Evolutionary conservation across 2,888 invertebrate genomes (phyloP).

Genomic region (Galerucella pusilla): DNA sequence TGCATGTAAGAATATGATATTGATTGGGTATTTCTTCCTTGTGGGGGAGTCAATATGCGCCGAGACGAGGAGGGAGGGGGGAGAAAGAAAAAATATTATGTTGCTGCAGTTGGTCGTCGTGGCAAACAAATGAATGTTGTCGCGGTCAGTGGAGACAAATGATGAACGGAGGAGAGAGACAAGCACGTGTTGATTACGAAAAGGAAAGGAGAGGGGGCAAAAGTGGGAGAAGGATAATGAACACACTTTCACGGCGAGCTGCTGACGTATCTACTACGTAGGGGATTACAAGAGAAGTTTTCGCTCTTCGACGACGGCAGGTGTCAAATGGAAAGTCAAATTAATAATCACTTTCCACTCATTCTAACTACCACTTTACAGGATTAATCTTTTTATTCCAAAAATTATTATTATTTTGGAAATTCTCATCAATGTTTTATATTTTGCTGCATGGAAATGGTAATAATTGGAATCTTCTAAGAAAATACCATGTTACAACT

Average conservation of each 20-base stretch:
- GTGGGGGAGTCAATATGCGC: constrained; percentile 51
- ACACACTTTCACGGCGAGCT: constrained; percentile 36
- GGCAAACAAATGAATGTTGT: constrained; percentile 51
- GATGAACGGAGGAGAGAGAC: constrained; percentile 40
- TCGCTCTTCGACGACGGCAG: constrained; percentile 14
- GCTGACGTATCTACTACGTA: constrained; percentile 22
- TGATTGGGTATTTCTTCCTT: constrained; percentile 65
- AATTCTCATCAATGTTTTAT: not conserved
- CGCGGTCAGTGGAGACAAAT: constrained; percentile 49
- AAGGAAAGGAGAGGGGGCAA: constrained; percentile 23
- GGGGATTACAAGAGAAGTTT: constrained; percentile 21
- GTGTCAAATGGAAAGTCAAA: constrained; percentile 24
- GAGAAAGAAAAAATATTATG: constrained; percentile 44
- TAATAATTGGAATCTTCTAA: no score
- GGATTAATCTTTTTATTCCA: no score
- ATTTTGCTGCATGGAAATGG: not conserved
- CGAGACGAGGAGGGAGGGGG: constrained; percentile 40
- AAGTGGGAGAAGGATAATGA: constrained; percentile 38
- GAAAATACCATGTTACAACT: no score
- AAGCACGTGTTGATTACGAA: constrained; percentile 49
- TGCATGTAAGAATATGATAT: constrained; percentile 63
- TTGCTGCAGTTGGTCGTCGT: constrained; percentile 51
- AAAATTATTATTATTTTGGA: no score
- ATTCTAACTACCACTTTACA: not conserved
- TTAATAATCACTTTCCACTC: constrained; percentile 5